Base-by-base conservation (phyloP, 1,140 invertebrate genomes). In the Apis laboriosa region DNA sequence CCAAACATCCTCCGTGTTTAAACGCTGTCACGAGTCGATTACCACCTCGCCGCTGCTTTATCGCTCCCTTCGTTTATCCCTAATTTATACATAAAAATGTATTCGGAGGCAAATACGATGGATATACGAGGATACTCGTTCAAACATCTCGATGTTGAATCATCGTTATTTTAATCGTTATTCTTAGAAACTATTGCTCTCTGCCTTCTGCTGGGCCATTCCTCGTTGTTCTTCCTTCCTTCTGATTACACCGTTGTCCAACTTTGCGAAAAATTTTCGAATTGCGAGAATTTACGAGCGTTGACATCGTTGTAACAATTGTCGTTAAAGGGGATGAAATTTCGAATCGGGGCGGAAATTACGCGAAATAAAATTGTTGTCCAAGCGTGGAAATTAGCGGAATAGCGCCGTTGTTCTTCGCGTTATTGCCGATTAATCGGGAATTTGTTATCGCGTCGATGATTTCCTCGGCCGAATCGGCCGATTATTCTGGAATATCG, bases 311-410 rank as follows among this genome's bases (percentile, higher is more conserved):
- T 34, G 2, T 34, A 17, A 56, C 56, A 34, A 72, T 72, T 21
- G 13, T 56, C 51, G 12, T 72, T 72, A 72, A 21, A 13, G 1
- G 34, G 4, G 66, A 11, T 43, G 28, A n/a, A n/a, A n/a, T 55
- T n/a, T 1, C 49, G 5, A 8, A 5, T 49, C 21, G 19, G 11
- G 5, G 9, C 28, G 63, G n/a, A 11, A 72, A 58, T 34, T 13
- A 13, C 15, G 7, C 17, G 24, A 58, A 56, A 56, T 34, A 72
- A 72, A 28, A 68, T 74, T 77, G 34, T 24, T n/a, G 49, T 24
- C n/a, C 61, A 7, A n/a, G n/a, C 56, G 34, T 66, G 13, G 67
- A 68, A 79, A 85, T 85, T 85, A 70, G 53, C 67, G n/a, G 55
- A 17, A 78, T 68, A 24, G 58, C 71, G 49, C 56, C 76, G 49